Base-by-base conservation (phyloP, 23 tunicate species). In the Halocynthia aurantium region DNA sequence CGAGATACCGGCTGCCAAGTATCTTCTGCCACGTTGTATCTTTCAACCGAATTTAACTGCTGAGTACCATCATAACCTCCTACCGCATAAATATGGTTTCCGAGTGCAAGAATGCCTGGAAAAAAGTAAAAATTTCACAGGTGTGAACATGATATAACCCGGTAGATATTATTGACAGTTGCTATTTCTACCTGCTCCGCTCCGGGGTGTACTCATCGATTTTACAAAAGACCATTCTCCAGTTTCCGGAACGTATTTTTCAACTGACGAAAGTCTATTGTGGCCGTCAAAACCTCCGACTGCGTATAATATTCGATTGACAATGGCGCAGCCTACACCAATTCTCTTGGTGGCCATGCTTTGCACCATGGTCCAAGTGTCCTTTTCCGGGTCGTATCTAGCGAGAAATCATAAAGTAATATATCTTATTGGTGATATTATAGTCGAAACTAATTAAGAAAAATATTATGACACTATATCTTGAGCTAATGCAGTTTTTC, bases 11-110 rank as follows among this genome's bases (percentile, higher is more conserved):
- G 51, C 62, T 77, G 76, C 97, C 97, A 91, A 8, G 83, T 81
- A 81, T 85, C 84, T 18, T 91, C 90, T 5, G 70, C 67, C 8
- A 91, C 83, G 70, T 76, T 91, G 76, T 85, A 91, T 6, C 90
- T 75, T 77, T 91, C 97, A 5, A 91, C 97, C 15, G 90, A 85
- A 62, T 91, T 85, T 64, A 91, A 60, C 62, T 91, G 97, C 69
- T 91, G 91, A 21, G 58, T 76, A 40, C 97, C 97, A 74, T 91
- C 90, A 67, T 91, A 91, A 6, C 97, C 97, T 13, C 97, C 97
- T 8, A 91, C 70, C 5, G 97, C 97, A 52, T 85, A 91, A 52
- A 91, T 81, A 52, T 31, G 62, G 80, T 85, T 91, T 57, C 97
- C 97, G 52, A 91, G 51, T 5, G 97, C 70, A 51, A 91, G 90